A percentile compares a stretch with the other conserved stretches of the same genome.
phyloP scores from a whole-genome alignment of 2,888 invertebrate genomes.

The Tholera decimalis region DNA sequence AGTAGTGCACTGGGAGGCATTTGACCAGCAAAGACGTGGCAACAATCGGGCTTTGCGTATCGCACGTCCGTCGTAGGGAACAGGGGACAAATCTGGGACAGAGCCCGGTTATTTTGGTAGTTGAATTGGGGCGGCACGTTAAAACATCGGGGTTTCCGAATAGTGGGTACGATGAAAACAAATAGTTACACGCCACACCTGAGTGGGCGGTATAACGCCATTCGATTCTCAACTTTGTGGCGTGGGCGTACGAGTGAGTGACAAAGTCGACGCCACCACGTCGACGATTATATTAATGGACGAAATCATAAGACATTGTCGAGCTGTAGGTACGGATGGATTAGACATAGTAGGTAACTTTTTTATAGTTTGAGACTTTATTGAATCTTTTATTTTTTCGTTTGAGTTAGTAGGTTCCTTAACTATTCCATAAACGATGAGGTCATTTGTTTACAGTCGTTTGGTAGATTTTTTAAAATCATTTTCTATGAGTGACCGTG shows the following conservation, averaged over 20 bases:
- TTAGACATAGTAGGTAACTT: conserved; percentile 50
- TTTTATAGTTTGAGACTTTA: conserved; percentile 47
- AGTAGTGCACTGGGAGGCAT: conserved; percentile 50
- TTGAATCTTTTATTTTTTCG: conserved; percentile 48
- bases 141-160: conserved; percentile 85
- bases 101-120: conserved; percentile 85
- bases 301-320: conserved; percentile 64
- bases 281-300: conserved; percentile 71
- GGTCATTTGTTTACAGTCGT: conserved; percentile 29
- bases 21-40: conserved; percentile 48
- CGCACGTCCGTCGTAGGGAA: conserved; percentile 71
- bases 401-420: conserved; percentile 18
- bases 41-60: conserved; percentile 70
- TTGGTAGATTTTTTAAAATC: conserved; percentile 3
- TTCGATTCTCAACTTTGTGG: conserved; percentile 66
- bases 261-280: conserved; percentile 60
- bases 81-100: conserved; percentile 84
- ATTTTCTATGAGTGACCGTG: conserved; percentile 14
- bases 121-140: conserved; percentile 87
- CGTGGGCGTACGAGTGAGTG: conserved; percentile 64
- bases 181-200: conserved; percentile 79
- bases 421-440: conserved; percentile 30
- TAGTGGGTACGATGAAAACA: conserved; percentile 79
- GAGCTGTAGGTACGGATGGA: conserved; percentile 57
- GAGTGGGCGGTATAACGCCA: conserved; percentile 75